Percentiles rank a stretch among this genome's conserved stretches.
These are phyloP conservation scores for Todiramphus saurophagus DNA, from an alignment of 2,113 vertebrate genomes.

Conservation along the genomic window DNA sequence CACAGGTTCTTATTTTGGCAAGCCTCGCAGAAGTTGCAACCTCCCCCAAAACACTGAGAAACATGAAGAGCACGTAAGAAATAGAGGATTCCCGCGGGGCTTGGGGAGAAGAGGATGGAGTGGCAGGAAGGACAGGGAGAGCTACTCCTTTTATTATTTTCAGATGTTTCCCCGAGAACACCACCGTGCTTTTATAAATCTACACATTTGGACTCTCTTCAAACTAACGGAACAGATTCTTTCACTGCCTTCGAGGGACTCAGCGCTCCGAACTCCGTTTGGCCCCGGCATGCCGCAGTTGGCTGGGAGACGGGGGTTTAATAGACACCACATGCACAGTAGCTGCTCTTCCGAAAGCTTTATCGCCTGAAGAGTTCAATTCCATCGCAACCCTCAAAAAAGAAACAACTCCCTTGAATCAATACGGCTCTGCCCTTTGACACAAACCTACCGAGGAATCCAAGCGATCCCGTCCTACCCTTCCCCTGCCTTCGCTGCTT, in stretches of 20 bases:
- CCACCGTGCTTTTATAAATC: background rate
- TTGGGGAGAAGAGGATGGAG: background rate
- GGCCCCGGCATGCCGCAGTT: background rate
- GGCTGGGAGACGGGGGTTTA: slow-evolving; percentile 18
- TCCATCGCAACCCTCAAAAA: background rate
- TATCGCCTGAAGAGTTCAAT: background rate
- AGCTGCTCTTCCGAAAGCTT: slow-evolving; percentile 1
- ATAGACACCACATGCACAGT: slow-evolving; percentile 59
- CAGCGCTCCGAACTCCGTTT: background rate
- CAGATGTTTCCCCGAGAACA: slow-evolving; percentile 36
- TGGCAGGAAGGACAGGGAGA: slow-evolving; percentile 23
- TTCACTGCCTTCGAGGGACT: background rate
- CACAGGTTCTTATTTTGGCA: background rate
- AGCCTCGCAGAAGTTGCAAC: background rate
- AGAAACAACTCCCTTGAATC: background rate
- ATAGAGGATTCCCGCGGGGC: background rate
- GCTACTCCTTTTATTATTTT: slow-evolving; percentile 39
- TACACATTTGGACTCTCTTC: background rate
- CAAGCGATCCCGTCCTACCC: rapidly evolving
- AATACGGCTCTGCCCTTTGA: background rate
- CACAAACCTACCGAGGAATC: background rate
- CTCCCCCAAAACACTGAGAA: background rate
- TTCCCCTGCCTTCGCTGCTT: background rate
- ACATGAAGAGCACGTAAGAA: rapidly evolving
- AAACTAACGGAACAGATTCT: background rate